Conservation (phyloP, 2,113 vertebrate genomes). For the Lamprotornis superbus region DNA sequence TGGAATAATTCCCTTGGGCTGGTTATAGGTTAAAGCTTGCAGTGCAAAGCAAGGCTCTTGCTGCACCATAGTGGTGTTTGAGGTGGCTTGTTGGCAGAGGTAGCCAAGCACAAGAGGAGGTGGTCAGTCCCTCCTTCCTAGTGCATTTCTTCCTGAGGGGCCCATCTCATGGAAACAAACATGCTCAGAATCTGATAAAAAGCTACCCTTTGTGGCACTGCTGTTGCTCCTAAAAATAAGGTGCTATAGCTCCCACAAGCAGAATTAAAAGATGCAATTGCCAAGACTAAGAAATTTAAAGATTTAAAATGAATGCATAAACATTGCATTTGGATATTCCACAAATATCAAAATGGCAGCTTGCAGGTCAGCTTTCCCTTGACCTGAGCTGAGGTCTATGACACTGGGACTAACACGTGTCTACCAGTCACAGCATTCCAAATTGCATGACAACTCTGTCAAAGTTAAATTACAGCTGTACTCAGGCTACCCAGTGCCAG, state of each 20-base stretch:
- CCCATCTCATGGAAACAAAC: background rate
- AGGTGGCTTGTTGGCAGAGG: background rate
- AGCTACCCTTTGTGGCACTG: accelerated
- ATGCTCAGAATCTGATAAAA: background rate
- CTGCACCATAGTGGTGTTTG: background rate
- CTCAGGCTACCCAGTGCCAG: background rate
- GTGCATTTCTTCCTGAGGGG: background rate
- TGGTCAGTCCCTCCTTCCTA: background rate
- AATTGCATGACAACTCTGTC: background rate
- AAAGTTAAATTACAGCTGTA: background rate
- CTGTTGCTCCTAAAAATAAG: background rate
- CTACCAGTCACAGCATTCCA: background rate
- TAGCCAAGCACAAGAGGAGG: background rate
- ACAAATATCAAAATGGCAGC: background rate
- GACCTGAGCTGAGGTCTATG: background rate
- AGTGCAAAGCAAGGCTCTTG: background rate
- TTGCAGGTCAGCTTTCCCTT: background rate
- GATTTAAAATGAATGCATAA: background rate
- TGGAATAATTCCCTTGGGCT: background rate
- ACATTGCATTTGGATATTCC: too few species aligned
- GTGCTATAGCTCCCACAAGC: background rate
- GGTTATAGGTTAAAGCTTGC: accelerated
- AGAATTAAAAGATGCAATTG: background rate
- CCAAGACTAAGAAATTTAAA: background rate
- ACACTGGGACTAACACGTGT: accelerated